These are phyloP conservation scores for Brachyalestes nurse DNA, from an alignment of 2,797 vertebrate genomes.

Conservation along the genomic window DNA sequence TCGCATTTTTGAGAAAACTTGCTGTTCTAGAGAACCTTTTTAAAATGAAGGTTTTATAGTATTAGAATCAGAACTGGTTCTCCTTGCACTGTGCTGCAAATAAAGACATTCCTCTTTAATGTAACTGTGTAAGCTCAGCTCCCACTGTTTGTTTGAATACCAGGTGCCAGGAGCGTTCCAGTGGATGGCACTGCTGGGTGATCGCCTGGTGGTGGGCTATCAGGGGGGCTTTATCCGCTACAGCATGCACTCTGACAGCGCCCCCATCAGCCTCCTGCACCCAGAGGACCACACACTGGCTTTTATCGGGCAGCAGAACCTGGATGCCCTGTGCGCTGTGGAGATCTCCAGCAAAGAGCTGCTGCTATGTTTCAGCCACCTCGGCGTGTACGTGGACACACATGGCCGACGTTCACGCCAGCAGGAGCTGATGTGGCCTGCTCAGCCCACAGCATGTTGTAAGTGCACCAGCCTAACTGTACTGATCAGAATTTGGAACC, in stretches of 20 bases:
- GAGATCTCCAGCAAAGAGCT: conserved; percentile 97
- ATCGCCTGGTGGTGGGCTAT: conserved; percentile 94
- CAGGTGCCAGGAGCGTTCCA: conserved; percentile 82
- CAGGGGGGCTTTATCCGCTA: conserved; percentile 92
- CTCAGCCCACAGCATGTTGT: conserved; percentile 90
- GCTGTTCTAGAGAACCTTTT: too few species aligned
- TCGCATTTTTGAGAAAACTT: too few species aligned
- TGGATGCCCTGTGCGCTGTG: conserved; percentile 92
- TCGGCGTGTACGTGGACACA: conserved; percentile 95
- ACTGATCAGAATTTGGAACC: neutral
- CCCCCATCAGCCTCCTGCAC: conserved; percentile 86
- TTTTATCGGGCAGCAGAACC: conserved; percentile 88
- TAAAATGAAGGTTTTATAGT: too few species aligned
- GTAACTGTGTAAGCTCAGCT: neutral
- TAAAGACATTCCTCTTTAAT: neutral
- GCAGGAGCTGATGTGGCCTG: conserved; percentile 98
- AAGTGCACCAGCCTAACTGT: conserved; percentile 71
- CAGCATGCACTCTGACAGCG: conserved; percentile 85
- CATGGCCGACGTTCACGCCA: conserved; percentile 97
- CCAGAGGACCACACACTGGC: conserved; percentile 93
- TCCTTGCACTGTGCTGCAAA: too few species aligned
- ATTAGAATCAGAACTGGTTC: too few species aligned
- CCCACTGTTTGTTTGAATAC: neutral
- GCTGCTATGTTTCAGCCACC: conserved; percentile 96
- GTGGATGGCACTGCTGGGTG: conserved; percentile 95